Evolutionary conservation across 2,113 vertebrate genomes (phyloP).

Genomic region (Laticauda laticaudata): DNA sequence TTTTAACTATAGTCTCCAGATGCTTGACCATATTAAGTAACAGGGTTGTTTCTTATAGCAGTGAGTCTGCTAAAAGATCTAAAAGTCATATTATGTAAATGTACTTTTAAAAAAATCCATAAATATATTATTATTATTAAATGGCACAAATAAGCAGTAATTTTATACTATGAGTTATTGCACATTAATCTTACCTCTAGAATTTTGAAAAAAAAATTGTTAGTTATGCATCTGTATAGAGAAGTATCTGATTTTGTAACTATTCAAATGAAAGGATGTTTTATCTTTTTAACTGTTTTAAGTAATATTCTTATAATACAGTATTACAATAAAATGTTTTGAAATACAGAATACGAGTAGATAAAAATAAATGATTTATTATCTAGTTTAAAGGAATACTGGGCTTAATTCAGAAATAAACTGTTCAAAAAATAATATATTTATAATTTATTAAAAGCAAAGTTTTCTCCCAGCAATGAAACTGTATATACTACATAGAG

Average conservation of each 20-base stretch:
- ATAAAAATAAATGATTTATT: slow-evolving; percentile 62
- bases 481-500: too few species aligned
- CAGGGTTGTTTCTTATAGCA: background rate
- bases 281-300: slow-evolving; percentile 27
- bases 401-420: too few species aligned
- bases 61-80: too few species aligned
- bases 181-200: background rate
- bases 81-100: too few species aligned
- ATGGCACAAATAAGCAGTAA: background rate
- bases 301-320: slow-evolving; percentile 45
- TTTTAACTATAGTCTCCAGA: background rate
- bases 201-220: background rate
- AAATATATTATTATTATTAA: background rate
- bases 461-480: too few species aligned
- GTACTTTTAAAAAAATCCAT: background rate
- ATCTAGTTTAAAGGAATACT: slow-evolving; percentile 42
- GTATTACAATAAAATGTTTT: slow-evolving; percentile 31
- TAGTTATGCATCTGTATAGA: background rate
- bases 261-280: background rate
- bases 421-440: too few species aligned
- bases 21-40: background rate
- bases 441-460: too few species aligned
- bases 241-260: slow-evolving; percentile 13
- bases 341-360: slow-evolving; percentile 47
- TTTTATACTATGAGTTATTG: slow-evolving; percentile 2